Base-by-base conservation (phyloP, 92 coral and sea anemone genomes). In the Ricordea florida region DNA sequence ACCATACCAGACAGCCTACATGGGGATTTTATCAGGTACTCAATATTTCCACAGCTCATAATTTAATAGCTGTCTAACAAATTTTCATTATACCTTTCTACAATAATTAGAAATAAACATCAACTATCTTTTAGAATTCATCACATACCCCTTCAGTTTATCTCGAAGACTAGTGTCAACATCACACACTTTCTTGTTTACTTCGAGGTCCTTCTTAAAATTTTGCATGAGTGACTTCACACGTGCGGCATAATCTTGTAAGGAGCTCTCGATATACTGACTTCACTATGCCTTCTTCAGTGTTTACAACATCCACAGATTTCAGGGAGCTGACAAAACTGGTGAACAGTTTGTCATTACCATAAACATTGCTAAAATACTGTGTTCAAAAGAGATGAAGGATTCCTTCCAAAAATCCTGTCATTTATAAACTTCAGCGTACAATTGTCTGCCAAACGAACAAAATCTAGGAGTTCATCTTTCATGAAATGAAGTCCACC, bases 121-220 rank as follows among this genome's bases (percentile, higher is more conserved):
- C n/a, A n/a, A n/a, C 17, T 56, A 56, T 56, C n/a, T 56, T 56
- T 67, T 67, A 67, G 26, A 26, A 10, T 1, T 25, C 44, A 45
- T 49, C 13, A 67, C 75, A 67, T 44, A 67, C 4, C 75, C 75
- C 20, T 49, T 67, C 40, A 67, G 20, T 45, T 67, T 67, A 47
- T 67, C 75, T 52, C 75, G 35, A 2, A 67, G 38, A 47, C 75
- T 46, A 28, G 25, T 67, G 59, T 67, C 62, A 28, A 29, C 75
- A 46, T 67, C 75, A 29, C 75, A 67, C 61, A 67, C 75, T 20
- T 67, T 47, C 38, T 67, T 47, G 31, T 67, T 40, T 13, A 17
- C 11, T 29, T 66, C 56, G 3, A 66, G 74, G 37, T 45, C 57
- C n/a, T 29, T 61, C 69, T 17, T 61, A 10, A 61, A 31, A n/a